Evolutionary conservation across 2,888 invertebrate species (phyloP), one percentile per base, ranked within the genome.

Genomic region (Carcina quercana): DNA sequence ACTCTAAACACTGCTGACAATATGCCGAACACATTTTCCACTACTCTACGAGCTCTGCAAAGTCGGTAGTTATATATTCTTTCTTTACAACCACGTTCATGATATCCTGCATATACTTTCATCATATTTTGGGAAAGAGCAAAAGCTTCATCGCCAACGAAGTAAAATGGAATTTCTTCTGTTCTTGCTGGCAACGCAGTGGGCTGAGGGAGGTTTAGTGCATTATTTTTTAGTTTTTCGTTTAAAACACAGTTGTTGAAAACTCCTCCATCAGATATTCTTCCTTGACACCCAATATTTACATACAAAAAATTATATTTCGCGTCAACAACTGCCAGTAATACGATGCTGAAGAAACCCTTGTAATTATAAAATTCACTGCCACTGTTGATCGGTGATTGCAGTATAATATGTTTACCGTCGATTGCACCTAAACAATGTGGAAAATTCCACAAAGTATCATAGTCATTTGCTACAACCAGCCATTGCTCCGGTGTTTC

Each of bases 331-430:
- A 64, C 24, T 5, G 39, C 46, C 13, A 46, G 40, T 8, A 73
- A 35, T 6, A 73, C 63, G 15, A 64, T 54, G 42, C 62, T 34
- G 3, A 14, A 13, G 35, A 42, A 40, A 12, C 27, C n/a, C 51
- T 66, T 67, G 39, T 65, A 67, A 32, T 62, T 58, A 21, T 36
- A 30, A 38, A 37, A 48, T 46, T 55, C 49, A 13, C 45, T 35
- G 12, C 44, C 47, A 36, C 42, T 41, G 29, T 53, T 38, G n/a
- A 36, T 25, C 17, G 62, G 59, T 29, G 44, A 38, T 42, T 60
- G 44, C 15, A 59, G 34, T 14, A 43, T 15, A 8, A 46, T 28
- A 25, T 47, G 62, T 40, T 68, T 65, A 6, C 62, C 65, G 34
- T 63, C 60, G 17, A 62, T 45, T 7, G 59, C 47, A n/a, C 52